A percentile compares a stretch with the other conserved stretches of the same genome.
phyloP scores from a whole-genome alignment of 2,888 invertebrate species.

The Monochamus alternatus region DNA sequence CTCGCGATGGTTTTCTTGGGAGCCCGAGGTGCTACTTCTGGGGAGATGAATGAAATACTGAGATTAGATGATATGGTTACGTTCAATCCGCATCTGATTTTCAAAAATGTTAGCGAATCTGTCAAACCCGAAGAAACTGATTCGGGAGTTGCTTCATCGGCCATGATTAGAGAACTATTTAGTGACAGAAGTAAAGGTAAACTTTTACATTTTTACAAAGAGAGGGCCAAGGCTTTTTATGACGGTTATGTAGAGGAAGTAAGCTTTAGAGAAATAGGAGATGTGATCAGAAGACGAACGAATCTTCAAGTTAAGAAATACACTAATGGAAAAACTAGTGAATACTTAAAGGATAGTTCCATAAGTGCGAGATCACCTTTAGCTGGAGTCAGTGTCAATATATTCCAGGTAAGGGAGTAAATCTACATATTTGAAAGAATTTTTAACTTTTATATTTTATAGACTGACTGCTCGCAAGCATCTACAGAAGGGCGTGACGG shows the following conservation, averaged over 20 bases:
- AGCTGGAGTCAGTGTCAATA: constrained; percentile 86
- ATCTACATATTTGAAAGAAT: constrained; percentile 1
- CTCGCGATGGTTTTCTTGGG: constrained; percentile 93
- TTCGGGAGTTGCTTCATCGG: constrained; percentile 85
- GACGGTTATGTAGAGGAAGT: constrained; percentile 90
- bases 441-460: constrained; percentile 64
- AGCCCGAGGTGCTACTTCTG: constrained; percentile 89
- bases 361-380: constrained; percentile 84
- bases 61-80: constrained; percentile 90
- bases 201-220: constrained; percentile 89
- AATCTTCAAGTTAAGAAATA: constrained; percentile 86
- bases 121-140: constrained; percentile 78
- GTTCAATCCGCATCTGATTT: constrained; percentile 90
- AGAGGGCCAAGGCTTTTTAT: constrained; percentile 89
- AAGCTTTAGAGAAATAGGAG: constrained; percentile 86
- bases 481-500: constrained; percentile 86
- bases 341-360: constrained; percentile 83
- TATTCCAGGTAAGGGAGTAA: constrained; percentile 78
- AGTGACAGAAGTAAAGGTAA: constrained; percentile 87
- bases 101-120: constrained; percentile 89
- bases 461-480: constrained; percentile 85
- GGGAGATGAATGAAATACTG: constrained; percentile 91
- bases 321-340: constrained; percentile 83
- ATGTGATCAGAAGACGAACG: constrained; percentile 85
- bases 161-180: constrained; percentile 87